phyloP scores from a whole-genome alignment of 1,140 invertebrate genomes.

The Eriosoma lanigerum region DNA sequence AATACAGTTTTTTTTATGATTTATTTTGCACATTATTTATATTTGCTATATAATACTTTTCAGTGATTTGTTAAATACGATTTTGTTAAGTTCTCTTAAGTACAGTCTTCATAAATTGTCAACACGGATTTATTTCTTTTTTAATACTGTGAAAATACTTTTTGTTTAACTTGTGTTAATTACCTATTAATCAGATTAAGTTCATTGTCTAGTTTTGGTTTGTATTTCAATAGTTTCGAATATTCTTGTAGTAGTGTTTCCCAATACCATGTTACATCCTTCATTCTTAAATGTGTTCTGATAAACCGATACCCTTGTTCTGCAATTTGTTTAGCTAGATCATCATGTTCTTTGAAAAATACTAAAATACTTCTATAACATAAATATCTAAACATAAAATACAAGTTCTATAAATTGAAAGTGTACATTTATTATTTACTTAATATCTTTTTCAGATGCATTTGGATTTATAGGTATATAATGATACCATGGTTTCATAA shows the following conservation, averaged over 20 bases:
- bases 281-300: constrained; percentile 78
- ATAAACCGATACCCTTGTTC: constrained; percentile 78
- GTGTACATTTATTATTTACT: constrained; percentile 57
- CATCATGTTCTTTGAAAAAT: constrained; percentile 79
- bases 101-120: constrained; percentile 1
- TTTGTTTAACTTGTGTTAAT: not conserved
- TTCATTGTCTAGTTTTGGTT: constrained; percentile 50
- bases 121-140: not conserved
- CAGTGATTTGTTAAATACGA: not conserved
- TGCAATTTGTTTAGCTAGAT: constrained; percentile 78
- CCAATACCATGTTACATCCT: constrained; percentile 88
- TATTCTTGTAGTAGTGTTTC: constrained; percentile 76
- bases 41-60: constrained; percentile 24
- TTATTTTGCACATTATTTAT: not conserved
- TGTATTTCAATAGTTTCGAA: constrained; percentile 73
- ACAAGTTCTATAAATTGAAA: not conserved
- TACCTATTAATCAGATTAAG: constrained; percentile 31
- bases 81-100: constrained; percentile 21
- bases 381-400: constrained; percentile 47
- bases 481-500: constrained; percentile 93
- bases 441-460: constrained; percentile 68
- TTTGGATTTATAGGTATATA: constrained; percentile 84
- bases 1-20: no score
- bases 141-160: not conserved
- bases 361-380: constrained; percentile 67